These are phyloP conservation scores for Pachycephus smyrnensis DNA, from an alignment of 2,888 invertebrate species.

Conservation along the genomic window DNA sequence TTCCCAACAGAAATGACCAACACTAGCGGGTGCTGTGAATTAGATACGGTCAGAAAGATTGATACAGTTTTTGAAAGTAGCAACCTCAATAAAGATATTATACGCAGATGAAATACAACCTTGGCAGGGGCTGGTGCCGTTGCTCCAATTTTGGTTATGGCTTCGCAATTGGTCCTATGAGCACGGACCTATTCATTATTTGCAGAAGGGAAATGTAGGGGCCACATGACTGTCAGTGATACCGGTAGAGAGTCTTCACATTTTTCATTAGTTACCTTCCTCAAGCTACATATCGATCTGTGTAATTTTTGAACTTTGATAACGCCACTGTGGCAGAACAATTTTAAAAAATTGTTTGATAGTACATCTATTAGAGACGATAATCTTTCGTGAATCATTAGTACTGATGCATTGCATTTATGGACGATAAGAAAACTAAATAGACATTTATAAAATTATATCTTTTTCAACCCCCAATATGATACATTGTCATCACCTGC, in stretches of 20 bases:
- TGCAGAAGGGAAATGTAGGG: neutral
- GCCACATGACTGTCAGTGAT: neutral
- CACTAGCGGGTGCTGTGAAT: neutral
- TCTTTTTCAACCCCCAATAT: too few species aligned
- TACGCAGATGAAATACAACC: slow-evolving; percentile 39
- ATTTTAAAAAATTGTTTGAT: neutral
- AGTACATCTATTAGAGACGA: neutral
- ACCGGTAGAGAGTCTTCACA: neutral
- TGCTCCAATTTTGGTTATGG: slow-evolving; percentile 48
- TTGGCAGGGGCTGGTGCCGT: slow-evolving; percentile 34
- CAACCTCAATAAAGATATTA: slow-evolving; percentile 24
- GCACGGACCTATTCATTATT: neutral
- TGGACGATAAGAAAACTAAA: neutral
- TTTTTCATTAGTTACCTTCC: neutral
- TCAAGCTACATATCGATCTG: neutral
- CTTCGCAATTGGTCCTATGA: slow-evolving; percentile 6
- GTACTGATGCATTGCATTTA: neutral
- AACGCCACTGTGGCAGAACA: neutral
- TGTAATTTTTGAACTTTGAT: neutral
- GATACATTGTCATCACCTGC: too few species aligned
- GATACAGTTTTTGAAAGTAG: slow-evolving; percentile 26
- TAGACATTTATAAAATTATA: neutral
- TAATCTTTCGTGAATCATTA: neutral
- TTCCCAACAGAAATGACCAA: neutral
- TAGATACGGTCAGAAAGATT: slow-evolving; percentile 25